Evolutionary conservation across 2,888 invertebrate genomes (phyloP).

Genomic region (Epinotia brunnichana): DNA sequence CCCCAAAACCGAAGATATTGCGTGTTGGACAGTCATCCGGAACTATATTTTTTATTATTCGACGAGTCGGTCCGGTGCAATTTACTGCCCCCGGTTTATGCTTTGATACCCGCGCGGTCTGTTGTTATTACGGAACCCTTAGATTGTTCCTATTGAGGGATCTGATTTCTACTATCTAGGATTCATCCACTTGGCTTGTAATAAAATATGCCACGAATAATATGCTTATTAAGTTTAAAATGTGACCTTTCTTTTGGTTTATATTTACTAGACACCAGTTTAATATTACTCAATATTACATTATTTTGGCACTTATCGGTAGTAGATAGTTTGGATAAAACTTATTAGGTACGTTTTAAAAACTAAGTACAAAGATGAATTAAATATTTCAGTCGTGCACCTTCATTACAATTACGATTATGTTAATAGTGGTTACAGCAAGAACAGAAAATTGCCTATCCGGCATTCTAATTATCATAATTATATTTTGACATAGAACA

Average conservation of each 20-base stretch:
- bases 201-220: background rate
- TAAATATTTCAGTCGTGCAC: background rate
- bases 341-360: background rate
- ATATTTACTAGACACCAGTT: background rate
- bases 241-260: background rate
- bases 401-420: too few relatives aligned
- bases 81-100: conserved; percentile 65
- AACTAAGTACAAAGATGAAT: background rate
- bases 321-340: background rate
- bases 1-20: conserved; percentile 47
- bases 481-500: too few relatives aligned
- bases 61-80: conserved; percentile 55
- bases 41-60: conserved; percentile 58
- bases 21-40: conserved; percentile 59
- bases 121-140: conserved; percentile 61
- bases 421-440: too few relatives aligned
- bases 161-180: background rate
- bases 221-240: background rate
- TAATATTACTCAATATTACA: background rate
- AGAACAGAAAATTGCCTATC: too few relatives aligned
- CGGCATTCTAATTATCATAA: too few relatives aligned
- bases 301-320: background rate
- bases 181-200: background rate
- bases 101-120: conserved; percentile 67
- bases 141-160: conserved; percentile 54